phyloP scores from a whole-genome alignment of 37 sponge, comb jelly and placozoan species.

The Lycopodina hypogea region DNA sequence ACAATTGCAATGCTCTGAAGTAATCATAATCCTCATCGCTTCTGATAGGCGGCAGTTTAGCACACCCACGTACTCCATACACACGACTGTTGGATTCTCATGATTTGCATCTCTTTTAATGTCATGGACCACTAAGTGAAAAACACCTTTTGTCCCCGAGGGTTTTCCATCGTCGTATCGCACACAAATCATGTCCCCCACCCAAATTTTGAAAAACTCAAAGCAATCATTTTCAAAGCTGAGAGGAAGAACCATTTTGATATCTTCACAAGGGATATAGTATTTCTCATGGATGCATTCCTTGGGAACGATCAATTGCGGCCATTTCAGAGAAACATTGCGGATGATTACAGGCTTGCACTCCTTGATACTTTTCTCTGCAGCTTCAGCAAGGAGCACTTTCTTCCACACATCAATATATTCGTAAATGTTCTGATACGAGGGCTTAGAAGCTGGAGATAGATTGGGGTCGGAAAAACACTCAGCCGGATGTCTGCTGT shows the following conservation, averaged over 20 bases:
- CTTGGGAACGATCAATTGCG: slow-evolving; percentile 23
- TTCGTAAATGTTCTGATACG: slow-evolving; percentile 29
- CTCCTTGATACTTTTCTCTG: slow-evolving; percentile 43
- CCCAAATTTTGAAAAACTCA: slow-evolving; percentile 32
- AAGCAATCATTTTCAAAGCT: slow-evolving; percentile 17
- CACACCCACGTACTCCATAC: slow-evolving; percentile 37
- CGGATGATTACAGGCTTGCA: slow-evolving; percentile 8
- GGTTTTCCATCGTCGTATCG: slow-evolving; percentile 34
- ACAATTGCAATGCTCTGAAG: slow-evolving; percentile 17
- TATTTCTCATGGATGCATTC: slow-evolving; percentile 25
- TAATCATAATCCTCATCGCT: slow-evolving; percentile 13
- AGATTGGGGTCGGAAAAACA: slow-evolving; percentile 57
- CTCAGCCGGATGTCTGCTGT: slow-evolving; percentile 51
- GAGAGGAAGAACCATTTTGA: slow-evolving; percentile 7
- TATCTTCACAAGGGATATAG: slow-evolving; percentile 11
- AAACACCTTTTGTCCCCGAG: slow-evolving; percentile 30
- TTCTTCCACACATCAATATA: slow-evolving; percentile 63
- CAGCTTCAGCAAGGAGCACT: slow-evolving; percentile 65
- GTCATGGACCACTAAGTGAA: slow-evolving; percentile 54
- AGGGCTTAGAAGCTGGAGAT: slow-evolving; percentile 31
- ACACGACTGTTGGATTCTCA: neutral
- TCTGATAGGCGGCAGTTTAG: slow-evolving; percentile 42
- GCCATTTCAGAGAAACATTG: slow-evolving; percentile 62
- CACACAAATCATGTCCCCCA: slow-evolving; percentile 65
- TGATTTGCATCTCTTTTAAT: slow-evolving; percentile 10